Evolutionary conservation across 2,113 vertebrate species (phyloP).

Genomic region (Passer domesticus): DNA sequence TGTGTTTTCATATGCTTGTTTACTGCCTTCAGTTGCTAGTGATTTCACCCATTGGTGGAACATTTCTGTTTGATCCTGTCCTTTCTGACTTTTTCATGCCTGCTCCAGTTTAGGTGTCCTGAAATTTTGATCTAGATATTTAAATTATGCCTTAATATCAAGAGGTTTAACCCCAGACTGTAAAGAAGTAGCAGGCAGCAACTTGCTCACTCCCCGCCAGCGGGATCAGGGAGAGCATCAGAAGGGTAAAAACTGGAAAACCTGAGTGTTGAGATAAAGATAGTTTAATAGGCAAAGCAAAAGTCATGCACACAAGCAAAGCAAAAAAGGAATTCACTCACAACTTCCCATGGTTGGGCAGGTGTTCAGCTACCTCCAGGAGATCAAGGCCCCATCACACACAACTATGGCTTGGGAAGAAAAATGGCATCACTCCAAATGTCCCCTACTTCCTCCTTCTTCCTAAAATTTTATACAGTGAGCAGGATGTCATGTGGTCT

Average conservation of each 20-base stretch:
- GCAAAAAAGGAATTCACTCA: neutral
- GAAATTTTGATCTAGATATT: neutral
- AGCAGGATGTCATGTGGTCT: rapidly evolving
- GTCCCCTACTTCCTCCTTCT: neutral
- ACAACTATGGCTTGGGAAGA: neutral
- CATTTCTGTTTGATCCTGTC: neutral
- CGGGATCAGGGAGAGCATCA: rapidly evolving
- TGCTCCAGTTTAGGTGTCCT: neutral
- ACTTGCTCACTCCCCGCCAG: neutral
- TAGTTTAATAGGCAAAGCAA: neutral
- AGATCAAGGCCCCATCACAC: no score
- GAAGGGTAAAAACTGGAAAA: neutral
- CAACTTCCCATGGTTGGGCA: neutral
- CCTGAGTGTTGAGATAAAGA: rapidly evolving
- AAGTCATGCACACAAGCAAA: neutral
- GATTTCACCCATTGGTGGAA: neutral
- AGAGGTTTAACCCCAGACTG: neutral
- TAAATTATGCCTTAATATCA: no score
- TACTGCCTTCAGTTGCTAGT: neutral
- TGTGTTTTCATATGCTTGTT: neutral
- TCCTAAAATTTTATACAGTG: neutral
- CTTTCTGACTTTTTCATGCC: neutral
- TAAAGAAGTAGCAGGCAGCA: neutral
- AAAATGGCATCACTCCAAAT: neutral
- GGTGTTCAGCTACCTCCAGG: neutral